Evolutionary conservation across 2,888 invertebrate genomes (phyloP).

Genomic region (Homarus gammarus): DNA sequence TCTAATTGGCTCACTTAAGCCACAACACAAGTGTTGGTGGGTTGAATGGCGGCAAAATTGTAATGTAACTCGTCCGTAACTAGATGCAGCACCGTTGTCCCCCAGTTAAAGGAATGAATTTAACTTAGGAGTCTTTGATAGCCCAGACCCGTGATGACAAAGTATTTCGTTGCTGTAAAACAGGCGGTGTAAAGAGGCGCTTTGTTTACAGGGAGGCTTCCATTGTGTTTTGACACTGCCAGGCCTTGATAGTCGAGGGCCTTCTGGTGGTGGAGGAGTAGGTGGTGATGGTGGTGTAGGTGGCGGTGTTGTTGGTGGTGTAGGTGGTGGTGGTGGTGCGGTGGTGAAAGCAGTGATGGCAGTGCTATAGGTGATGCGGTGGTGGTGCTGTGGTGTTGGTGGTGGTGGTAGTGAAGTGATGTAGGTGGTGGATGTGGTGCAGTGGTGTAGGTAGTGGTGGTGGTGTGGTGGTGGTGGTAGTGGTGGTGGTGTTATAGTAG

Average conservation of each 20-base stretch:
- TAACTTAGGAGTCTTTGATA: no score
- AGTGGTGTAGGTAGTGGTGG: not conserved
- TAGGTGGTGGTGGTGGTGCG: not conserved
- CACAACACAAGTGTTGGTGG: no score
- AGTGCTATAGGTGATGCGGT: not conserved
- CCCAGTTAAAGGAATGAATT: no score
- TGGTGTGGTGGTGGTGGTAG: not conserved
- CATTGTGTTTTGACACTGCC: conserved; percentile 5
- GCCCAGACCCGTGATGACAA: no score
- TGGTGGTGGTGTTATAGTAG: no score
- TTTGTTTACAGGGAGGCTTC: not conserved
- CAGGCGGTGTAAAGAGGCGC: not conserved
- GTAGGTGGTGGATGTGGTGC: not conserved
- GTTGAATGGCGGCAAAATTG: no score
- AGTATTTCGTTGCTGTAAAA: not conserved
- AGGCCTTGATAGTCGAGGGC: not conserved
- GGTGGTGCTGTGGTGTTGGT: conserved; percentile 1
- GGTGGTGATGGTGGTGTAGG: no score
- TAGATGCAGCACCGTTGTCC: no score
- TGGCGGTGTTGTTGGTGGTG: not conserved
- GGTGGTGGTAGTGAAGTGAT: not conserved
- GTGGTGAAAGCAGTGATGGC: not conserved
- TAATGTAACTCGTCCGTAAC: no score
- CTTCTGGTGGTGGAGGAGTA: no score
- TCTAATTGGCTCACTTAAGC: no score